Conservation (phyloP, 2,113 vertebrate genomes). For the Ctenodactylus gundi region DNA sequence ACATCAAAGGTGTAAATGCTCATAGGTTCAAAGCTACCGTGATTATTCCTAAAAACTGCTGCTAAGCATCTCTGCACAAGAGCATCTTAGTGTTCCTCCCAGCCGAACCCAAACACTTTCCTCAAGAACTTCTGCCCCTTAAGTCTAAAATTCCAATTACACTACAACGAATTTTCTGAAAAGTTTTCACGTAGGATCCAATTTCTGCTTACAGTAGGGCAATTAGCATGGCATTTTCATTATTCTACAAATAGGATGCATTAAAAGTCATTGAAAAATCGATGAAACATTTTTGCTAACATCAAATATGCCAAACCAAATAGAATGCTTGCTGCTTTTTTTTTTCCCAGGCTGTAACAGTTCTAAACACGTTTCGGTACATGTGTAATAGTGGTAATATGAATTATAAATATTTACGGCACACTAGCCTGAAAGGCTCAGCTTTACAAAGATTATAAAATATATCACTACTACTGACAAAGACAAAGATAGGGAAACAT, state of each 20-base stretch:
- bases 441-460: constrained; percentile 27
- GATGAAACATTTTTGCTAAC: constrained; percentile 69
- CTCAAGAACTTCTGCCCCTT: background rate
- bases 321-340: constrained; percentile 38
- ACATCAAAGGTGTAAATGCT: background rate
- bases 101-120: background rate
- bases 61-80: background rate
- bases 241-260: constrained; percentile 51
- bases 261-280: constrained; percentile 65
- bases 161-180: constrained; percentile 13
- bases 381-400: constrained; percentile 54
- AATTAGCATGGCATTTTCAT: constrained; percentile 22
- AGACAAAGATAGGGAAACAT: constrained; percentile 14
- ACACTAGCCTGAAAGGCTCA: constrained; percentile 44
- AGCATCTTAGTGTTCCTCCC: background rate
- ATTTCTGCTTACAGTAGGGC: constrained; percentile 12
- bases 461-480: background rate
- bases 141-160: constrained; percentile 23
- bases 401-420: constrained; percentile 58
- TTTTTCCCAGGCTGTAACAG: constrained; percentile 61
- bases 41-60: constrained; percentile 28
- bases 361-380: constrained; percentile 67
- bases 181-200: constrained; percentile 2
- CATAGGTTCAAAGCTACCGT: background rate
- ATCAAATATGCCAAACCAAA: constrained; percentile 69